A percentile compares a stretch with the other conserved stretches of the same genome.
phyloP scores from a whole-genome alignment of 2,888 invertebrate genomes.

The Drosophila seclusa region DNA sequence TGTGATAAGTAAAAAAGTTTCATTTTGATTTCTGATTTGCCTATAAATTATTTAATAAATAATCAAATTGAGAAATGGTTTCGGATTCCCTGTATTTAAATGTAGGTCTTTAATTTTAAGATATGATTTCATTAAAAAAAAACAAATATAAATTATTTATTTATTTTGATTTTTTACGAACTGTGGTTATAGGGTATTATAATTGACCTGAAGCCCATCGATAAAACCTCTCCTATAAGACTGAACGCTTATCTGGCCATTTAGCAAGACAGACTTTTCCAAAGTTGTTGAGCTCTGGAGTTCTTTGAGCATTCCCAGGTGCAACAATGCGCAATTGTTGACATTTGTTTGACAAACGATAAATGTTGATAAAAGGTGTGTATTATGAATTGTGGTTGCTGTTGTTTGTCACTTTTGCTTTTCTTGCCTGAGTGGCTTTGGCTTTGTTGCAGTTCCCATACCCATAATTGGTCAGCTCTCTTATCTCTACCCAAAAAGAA shows the following conservation, averaged over 20 bases:
- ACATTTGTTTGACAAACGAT: slow-evolving; percentile 76
- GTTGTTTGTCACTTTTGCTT: slow-evolving; percentile 59
- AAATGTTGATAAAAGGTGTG: slow-evolving; percentile 66
- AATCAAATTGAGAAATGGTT: neutral
- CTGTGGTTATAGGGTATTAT: slow-evolving; percentile 18
- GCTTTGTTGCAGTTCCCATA: slow-evolving; percentile 60
- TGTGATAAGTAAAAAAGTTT: no score
- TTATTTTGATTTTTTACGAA: no score
- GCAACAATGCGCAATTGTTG: slow-evolving; percentile 79
- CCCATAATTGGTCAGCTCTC: slow-evolving; percentile 67
- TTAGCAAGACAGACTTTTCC: slow-evolving; percentile 55
- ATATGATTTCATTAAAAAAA: neutral
- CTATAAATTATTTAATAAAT: neutral
- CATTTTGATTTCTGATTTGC: neutral
- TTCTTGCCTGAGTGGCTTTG: slow-evolving; percentile 28
- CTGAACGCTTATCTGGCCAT: slow-evolving; percentile 54
- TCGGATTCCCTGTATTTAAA: neutral
- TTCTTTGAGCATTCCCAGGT: slow-evolving; percentile 55
- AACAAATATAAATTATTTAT: neutral
- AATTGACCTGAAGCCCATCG: slow-evolving; percentile 38
- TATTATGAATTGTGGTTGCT: slow-evolving; percentile 39
- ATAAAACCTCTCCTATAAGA: slow-evolving; percentile 42
- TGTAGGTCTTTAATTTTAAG: neutral
- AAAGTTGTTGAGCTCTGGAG: slow-evolving; percentile 28
- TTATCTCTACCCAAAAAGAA: slow-evolving; percentile 46